Conservation (phyloP, 1,140 invertebrate genomes). For the Ridgeia piscesae region DNA sequence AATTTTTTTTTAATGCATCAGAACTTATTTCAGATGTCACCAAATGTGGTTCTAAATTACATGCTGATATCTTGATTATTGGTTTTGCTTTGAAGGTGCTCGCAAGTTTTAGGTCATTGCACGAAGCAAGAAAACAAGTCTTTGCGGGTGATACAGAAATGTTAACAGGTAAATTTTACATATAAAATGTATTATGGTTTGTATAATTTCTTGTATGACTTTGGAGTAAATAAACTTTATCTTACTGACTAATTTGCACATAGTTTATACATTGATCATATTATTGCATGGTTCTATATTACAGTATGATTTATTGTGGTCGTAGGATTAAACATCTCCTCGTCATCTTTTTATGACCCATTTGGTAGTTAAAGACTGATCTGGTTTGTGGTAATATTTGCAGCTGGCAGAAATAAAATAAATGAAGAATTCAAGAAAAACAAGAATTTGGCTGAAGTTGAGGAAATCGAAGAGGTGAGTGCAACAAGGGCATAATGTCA, state of each 20-base stretch:
- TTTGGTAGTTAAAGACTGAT: neutral
- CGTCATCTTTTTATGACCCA: too few species aligned
- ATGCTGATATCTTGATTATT: neutral
- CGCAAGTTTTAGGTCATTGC: conserved; percentile 37
- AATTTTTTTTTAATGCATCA: neutral
- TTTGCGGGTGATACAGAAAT: conserved; percentile 38
- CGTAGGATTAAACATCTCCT: too few species aligned
- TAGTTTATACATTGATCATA: neutral
- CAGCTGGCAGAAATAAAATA: conserved; percentile 38
- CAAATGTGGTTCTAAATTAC: neutral
- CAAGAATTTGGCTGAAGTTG: conserved; percentile 35
- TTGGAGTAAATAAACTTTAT: neutral
- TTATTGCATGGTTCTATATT: neutral
- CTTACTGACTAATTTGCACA: too few species aligned
- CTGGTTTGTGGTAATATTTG: conserved; percentile 23
- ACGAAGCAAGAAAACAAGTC: conserved; percentile 39
- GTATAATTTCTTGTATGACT: too few species aligned
- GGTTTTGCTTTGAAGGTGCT: conserved; percentile 38
- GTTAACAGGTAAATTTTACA: conserved; percentile 33
- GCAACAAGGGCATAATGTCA: neutral
- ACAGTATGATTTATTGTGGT: neutral
- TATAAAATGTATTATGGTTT: neutral
- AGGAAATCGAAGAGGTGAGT: conserved; percentile 41
- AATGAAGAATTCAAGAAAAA: conserved; percentile 43
- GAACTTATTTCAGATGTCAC: too few species aligned